Conservation (phyloP, 2,113 vertebrate species). For the Cryptomyrus ogoouensis region DNA sequence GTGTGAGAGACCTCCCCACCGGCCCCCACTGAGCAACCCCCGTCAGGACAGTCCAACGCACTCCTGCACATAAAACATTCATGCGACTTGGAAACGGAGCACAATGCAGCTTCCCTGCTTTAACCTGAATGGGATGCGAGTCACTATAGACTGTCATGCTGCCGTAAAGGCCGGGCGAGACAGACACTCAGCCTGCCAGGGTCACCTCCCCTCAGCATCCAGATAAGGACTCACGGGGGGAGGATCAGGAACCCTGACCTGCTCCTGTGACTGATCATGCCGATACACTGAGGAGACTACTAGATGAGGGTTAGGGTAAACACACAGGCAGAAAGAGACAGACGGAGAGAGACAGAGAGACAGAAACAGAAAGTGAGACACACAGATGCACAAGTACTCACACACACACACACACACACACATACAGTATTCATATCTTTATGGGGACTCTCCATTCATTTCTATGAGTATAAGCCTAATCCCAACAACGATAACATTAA, state of each 20-base stretch:
- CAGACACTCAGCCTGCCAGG: not conserved
- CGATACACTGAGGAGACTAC: conserved; percentile 28
- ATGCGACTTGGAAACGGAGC: conserved; percentile 81
- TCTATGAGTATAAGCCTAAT: not conserved
- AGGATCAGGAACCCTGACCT: not conserved
- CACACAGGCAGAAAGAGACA: not conserved
- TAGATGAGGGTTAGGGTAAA: conserved; percentile 57
- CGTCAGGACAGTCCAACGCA: conserved; percentile 42
- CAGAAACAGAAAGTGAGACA: not conserved
- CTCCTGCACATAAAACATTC: conserved; percentile 83
- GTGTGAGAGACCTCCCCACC: conserved; percentile 15
- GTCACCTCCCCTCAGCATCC: not conserved
- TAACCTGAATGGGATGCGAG: conserved; percentile 81
- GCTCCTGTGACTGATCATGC: not conserved
- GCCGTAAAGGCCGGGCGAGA: conserved; percentile 70
- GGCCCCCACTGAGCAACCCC: not conserved
- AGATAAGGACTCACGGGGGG: not conserved
- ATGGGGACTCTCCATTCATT: not conserved
- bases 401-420: conserved; percentile 21
- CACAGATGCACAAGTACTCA: not conserved
- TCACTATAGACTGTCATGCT: conserved; percentile 79
- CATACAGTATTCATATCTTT: not conserved
- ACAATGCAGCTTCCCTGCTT: conserved; percentile 79
- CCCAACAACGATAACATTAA: not conserved
- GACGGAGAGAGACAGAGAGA: not conserved